Evolutionary conservation across 2,888 invertebrate genomes (phyloP).

Genomic region (Dorcus parallelipipedus): DNA sequence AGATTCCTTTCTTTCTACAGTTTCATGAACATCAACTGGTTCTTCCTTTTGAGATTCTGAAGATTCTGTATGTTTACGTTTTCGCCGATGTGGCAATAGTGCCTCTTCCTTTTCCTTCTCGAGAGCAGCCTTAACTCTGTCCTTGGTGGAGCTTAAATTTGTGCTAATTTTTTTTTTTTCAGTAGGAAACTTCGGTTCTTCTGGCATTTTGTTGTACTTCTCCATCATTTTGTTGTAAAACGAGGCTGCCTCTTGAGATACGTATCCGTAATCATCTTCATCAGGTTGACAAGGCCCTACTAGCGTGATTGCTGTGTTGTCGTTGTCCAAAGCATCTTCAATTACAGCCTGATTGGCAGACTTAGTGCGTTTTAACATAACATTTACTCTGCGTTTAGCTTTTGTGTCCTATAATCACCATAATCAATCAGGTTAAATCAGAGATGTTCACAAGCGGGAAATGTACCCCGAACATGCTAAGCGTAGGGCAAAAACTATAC

Average conservation of each 20-base stretch:
- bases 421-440: not conserved
- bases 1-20: slow-evolving; percentile 45
- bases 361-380: slow-evolving; percentile 76
- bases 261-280: slow-evolving; percentile 89
- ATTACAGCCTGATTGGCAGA: slow-evolving; percentile 85
- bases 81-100: slow-evolving; percentile 63
- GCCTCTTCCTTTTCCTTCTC: slow-evolving; percentile 70
- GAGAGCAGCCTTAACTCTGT: slow-evolving; percentile 75
- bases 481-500: too few species aligned
- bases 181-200: slow-evolving; percentile 67
- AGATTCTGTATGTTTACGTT: slow-evolving; percentile 48
- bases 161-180: slow-evolving; percentile 52
- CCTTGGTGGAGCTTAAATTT: slow-evolving; percentile 61
- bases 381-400: slow-evolving; percentile 45
- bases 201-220: slow-evolving; percentile 71
- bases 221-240: slow-evolving; percentile 82
- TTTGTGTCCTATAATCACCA: slow-evolving; percentile 43
- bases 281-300: slow-evolving; percentile 78
- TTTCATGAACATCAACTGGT: slow-evolving; percentile 44
- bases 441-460: too few species aligned
- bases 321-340: slow-evolving; percentile 74
- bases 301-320: slow-evolving; percentile 71
- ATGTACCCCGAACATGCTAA: too few species aligned
- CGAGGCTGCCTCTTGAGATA: slow-evolving; percentile 77
- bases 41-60: slow-evolving; percentile 36